Conservation (phyloP, 2,888 invertebrate species). For the Cordilura impudica region DNA sequence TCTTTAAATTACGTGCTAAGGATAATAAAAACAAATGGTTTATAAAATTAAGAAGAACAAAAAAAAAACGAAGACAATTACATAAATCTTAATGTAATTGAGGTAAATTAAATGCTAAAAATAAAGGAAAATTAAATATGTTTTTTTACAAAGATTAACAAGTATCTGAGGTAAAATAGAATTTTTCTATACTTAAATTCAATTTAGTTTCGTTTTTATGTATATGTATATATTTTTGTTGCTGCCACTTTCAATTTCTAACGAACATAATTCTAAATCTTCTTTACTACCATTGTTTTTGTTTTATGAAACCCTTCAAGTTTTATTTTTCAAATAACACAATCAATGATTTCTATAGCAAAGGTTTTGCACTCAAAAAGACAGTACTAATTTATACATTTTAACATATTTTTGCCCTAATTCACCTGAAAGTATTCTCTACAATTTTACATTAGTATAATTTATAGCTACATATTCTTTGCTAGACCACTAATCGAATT, state of each 20-base stretch:
- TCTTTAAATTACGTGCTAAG: conserved; percentile 58
- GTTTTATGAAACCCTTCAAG: conserved; percentile 49
- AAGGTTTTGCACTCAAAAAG: conserved; percentile 11
- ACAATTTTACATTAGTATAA: not conserved
- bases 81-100: conserved; percentile 62
- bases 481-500: conserved; percentile 73
- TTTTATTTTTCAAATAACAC: conserved; percentile 52
- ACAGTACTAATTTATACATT: not conserved
- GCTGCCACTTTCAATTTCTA: not conserved
- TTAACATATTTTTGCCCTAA: not conserved
- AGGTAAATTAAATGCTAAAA: conserved; percentile 54
- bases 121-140: conserved; percentile 49
- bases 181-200: conserved; percentile 37
- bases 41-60: not conserved
- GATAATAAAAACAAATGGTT: conserved; percentile 47
- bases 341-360: conserved; percentile 67
- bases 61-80: conserved; percentile 54
- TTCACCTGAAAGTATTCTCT: conserved; percentile 20
- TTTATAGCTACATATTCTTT: conserved; percentile 46
- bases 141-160: conserved; percentile 53
- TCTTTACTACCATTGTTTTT: not conserved
- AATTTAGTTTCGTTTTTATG: conserved; percentile 20
- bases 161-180: conserved; percentile 41
- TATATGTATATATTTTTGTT: not conserved
- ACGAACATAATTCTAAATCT: conserved; percentile 14